Percentiles rank a stretch among this genome's conserved stretches.
Conservation (phyloP, 35 echinoderm and acorn worm genomes). For the Chiridota heheva region DNA sequence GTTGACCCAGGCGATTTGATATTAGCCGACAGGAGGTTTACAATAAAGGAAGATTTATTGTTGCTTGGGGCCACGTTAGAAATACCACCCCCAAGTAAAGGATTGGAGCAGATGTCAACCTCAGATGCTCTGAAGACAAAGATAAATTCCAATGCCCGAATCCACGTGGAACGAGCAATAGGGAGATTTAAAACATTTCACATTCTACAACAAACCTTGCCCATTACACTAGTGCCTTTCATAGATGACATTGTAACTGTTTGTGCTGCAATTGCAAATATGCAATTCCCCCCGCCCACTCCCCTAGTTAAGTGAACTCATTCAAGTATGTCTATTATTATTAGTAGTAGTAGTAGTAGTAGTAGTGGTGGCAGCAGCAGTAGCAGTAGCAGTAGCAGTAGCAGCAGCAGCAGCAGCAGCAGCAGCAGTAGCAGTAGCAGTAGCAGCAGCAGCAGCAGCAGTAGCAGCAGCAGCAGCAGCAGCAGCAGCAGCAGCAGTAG, state of each 20-base stretch:
- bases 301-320: too few species aligned
- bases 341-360: too few species aligned
- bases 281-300: too few species aligned
- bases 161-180: slow-evolving; percentile 58
- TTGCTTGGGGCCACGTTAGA: not conserved
- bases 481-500: too few species aligned
- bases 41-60: slow-evolving; percentile 37
- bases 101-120: slow-evolving; percentile 15
- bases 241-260: slow-evolving; percentile 51
- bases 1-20: slow-evolving; percentile 29
- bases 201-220: slow-evolving; percentile 31
- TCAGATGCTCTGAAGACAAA: slow-evolving; percentile 50
- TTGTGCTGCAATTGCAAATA: slow-evolving; percentile 50
- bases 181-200: slow-evolving; percentile 19
- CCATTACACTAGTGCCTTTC: slow-evolving; percentile 22
- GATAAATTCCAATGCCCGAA: slow-evolving; percentile 36
- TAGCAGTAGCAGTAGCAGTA: too few species aligned
- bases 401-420: too few species aligned
- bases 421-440: too few species aligned
- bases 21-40: slow-evolving; percentile 45
- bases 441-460: too few species aligned
- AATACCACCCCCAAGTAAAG: slow-evolving; percentile 47
- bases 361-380: too few species aligned
- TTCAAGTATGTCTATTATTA: too few species aligned
- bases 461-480: too few species aligned